A percentile compares a stretch with the other conserved stretches of the same genome.
phyloP scores from a whole-genome alignment of 2,888 invertebrate species.

The Hirtodrosophila trivittata region DNA sequence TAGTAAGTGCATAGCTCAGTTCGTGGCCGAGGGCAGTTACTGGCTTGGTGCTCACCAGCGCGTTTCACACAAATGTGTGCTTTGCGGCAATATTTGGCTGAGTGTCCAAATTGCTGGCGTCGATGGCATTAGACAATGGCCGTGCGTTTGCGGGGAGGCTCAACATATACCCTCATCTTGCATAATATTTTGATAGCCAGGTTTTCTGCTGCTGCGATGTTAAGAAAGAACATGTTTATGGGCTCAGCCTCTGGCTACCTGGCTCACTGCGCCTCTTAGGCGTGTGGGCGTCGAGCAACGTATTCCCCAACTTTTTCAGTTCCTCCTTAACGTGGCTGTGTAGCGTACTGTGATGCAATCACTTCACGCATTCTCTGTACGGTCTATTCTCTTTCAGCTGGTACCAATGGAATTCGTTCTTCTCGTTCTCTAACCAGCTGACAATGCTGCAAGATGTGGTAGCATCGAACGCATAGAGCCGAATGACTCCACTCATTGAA shows the following conservation, averaged over 20 bases:
- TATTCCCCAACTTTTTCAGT: neutral
- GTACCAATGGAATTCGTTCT: slow-evolving; percentile 9
- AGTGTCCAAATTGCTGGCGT: slow-evolving; percentile 5
- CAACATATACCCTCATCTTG: slow-evolving; percentile 1
- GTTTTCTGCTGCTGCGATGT: slow-evolving; percentile 2
- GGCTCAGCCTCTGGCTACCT: neutral
- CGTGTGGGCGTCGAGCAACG: slow-evolving; percentile 5
- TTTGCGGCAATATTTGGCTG: slow-evolving; percentile 2
- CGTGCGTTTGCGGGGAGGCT: slow-evolving; percentile 1
- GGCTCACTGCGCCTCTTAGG: neutral
- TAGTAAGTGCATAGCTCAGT: neutral
- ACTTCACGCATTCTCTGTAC: slow-evolving; percentile 1
- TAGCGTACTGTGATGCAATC: slow-evolving; percentile 8
- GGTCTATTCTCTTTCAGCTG: slow-evolving; percentile 11
- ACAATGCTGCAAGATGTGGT: neutral
- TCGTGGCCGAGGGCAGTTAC: neutral
- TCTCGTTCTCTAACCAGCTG: neutral
- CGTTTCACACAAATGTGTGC: slow-evolving; percentile 8
- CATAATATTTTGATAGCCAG: neutral
- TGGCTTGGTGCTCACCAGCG: neutral
- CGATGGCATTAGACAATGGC: slow-evolving; percentile 5
- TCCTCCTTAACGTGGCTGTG: slow-evolving; percentile 5
- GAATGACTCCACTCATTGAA: neutral
- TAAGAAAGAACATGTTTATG: slow-evolving; percentile 8
- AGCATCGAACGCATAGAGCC: neutral